Conservation (phyloP, 2,113 vertebrate species). For the Pachycephala philippinensis region DNA sequence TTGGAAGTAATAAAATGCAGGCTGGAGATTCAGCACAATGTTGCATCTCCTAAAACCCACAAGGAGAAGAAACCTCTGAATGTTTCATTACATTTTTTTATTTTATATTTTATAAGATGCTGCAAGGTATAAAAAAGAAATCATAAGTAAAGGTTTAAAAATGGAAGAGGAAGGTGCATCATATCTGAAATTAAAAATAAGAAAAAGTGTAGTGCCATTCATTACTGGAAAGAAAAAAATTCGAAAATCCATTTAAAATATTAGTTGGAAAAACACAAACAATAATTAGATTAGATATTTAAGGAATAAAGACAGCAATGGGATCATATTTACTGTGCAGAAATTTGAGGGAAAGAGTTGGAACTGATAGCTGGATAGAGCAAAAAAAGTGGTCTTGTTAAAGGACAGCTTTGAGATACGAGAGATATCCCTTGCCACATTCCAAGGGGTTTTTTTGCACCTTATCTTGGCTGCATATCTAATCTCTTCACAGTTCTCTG, state of each 20-base stretch:
- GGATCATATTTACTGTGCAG: neutral
- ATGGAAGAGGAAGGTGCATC: slow-evolving; percentile 13
- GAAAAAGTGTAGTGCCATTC: neutral
- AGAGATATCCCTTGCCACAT: neutral
- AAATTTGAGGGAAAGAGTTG: neutral
- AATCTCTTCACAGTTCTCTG: neutral
- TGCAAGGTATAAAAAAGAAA: slow-evolving; percentile 60
- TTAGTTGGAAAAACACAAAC: neutral
- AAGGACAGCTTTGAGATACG: neutral
- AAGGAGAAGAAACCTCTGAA: slow-evolving; percentile 65
- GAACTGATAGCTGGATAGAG: neutral
- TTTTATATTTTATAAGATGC: slow-evolving; percentile 76
- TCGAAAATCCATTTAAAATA: neutral
- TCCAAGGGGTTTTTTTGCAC: neutral
- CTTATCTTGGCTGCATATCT: neutral
- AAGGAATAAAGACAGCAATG: neutral
- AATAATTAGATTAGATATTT: neutral
- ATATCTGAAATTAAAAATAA: slow-evolving; percentile 48
- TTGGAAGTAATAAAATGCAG: slow-evolving; percentile 65
- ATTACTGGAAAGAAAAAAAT: neutral
- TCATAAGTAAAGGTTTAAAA: slow-evolving; percentile 64
- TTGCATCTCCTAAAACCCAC: slow-evolving; percentile 59
- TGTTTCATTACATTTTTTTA: slow-evolving; percentile 71
- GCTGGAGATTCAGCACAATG: slow-evolving; percentile 7
- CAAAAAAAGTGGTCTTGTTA: neutral